A percentile compares a stretch with the other conserved stretches of the same genome.
Evolutionary conservation across 2,888 invertebrate species (phyloP).

Genomic region (Lucinisca nassula): DNA sequence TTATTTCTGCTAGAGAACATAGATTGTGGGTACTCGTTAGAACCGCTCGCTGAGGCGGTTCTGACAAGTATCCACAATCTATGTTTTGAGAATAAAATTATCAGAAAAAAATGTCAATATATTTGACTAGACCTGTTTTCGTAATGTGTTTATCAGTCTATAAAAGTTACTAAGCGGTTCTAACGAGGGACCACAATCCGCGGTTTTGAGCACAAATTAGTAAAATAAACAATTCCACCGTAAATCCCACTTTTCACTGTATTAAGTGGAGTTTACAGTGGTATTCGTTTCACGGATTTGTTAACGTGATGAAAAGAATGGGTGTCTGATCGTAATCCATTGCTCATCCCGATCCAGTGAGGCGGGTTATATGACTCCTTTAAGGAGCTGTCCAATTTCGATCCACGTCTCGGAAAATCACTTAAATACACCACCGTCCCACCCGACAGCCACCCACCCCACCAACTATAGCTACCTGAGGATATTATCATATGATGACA

Average conservation of each 20-base stretch:
- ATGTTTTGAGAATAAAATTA: not conserved
- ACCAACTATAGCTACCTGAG: constrained; percentile 83
- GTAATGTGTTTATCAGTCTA: too few relatives aligned
- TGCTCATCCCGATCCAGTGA: constrained; percentile 48
- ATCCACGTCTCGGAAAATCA: constrained; percentile 56
- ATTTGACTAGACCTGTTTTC: too few relatives aligned
- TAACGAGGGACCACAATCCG: too few relatives aligned
- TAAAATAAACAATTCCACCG: too few relatives aligned
- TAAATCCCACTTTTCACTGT: too few relatives aligned
- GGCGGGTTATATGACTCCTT: constrained; percentile 70
- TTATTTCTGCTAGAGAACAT: not conserved
- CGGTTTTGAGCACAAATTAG: too few relatives aligned
- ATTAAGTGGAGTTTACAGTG: too few relatives aligned
- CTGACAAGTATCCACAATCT: not conserved
- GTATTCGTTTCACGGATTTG: too few relatives aligned
- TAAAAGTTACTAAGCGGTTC: too few relatives aligned
- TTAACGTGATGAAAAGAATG: too few relatives aligned
- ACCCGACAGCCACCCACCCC: constrained; percentile 81
- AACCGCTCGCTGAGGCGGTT: not conserved
- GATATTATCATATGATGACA: constrained; percentile 88
- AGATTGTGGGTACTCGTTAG: not conserved
- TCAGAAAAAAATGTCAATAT: too few relatives aligned
- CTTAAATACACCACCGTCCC: constrained; percentile 74
- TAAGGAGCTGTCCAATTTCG: constrained; percentile 57
- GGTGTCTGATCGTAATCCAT: too few relatives aligned